Percentiles rank a stretch among this genome's conserved stretches.
phyloP scores from a whole-genome alignment of 1,140 invertebrate species.

The Zaprionus nigranus region DNA sequence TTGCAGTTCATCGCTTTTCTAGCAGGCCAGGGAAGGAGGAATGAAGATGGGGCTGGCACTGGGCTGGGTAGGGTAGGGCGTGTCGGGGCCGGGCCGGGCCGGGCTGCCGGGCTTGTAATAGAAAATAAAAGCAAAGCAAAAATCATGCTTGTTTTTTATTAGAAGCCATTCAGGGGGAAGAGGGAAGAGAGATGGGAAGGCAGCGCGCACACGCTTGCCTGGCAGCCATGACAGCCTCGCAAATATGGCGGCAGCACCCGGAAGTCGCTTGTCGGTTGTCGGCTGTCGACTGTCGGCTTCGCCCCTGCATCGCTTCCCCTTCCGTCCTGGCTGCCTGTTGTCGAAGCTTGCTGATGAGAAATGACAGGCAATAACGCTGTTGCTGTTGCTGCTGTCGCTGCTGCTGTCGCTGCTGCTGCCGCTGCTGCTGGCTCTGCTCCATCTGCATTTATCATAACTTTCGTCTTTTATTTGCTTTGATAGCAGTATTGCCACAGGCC shows the following conservation, averaged over 20 bases:
- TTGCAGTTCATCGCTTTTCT: conserved; percentile 74
- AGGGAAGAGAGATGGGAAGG: neutral
- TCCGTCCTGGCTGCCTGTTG: conserved; percentile 2
- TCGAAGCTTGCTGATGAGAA: conserved; percentile 71
- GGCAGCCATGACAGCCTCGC: conserved; percentile 59
- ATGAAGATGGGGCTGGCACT: neutral
- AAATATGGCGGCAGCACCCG: conserved; percentile 71
- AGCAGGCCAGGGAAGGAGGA: neutral
- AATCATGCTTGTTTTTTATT: conserved; percentile 77
- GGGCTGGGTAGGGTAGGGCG: neutral
- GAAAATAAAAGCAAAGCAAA: conserved; percentile 75
- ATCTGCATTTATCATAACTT: conserved; percentile 83
- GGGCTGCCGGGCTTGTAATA: conserved; percentile 56
- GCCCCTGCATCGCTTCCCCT: neutral
- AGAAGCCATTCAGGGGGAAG: conserved; percentile 69
- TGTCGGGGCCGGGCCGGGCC: no score
- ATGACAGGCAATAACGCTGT: conserved; percentile 80
- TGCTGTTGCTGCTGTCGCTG: conserved; percentile 17
- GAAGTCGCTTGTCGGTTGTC: conserved; percentile 66
- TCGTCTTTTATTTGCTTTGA: conserved; percentile 75
- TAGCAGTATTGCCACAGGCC: conserved; percentile 48
- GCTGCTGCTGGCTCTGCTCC: conserved; percentile 63
- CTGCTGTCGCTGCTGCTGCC: conserved; percentile 3
- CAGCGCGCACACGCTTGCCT: conserved; percentile 14
- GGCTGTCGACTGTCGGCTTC: conserved; percentile 12